Evolutionary conservation across 2,888 invertebrate genomes (phyloP).

Genomic region (Achlya flavicornis): DNA sequence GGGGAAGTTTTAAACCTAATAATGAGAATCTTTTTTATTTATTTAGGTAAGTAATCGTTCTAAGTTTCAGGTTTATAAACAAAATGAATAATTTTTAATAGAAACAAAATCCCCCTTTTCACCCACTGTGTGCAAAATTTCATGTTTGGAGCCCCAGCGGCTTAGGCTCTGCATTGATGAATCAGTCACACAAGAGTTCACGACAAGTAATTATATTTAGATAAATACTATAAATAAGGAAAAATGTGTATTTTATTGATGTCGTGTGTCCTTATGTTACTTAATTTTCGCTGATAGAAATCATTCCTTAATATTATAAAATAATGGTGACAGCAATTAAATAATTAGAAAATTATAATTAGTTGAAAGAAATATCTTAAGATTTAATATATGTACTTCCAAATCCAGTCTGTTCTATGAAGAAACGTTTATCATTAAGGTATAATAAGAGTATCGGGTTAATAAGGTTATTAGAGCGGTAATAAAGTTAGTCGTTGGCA

Average conservation of each 20-base stretch:
- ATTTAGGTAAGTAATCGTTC: too few species aligned
- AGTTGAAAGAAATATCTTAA: too few species aligned
- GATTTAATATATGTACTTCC: not conserved
- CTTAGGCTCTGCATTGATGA: too few species aligned
- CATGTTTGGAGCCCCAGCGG: too few species aligned
- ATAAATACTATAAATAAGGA: not conserved
- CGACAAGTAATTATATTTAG: not conserved
- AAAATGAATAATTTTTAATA: too few species aligned
- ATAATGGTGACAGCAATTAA: not conserved
- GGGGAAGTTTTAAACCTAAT: too few species aligned
- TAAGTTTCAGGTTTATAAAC: too few species aligned
- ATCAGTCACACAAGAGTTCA: too few species aligned
- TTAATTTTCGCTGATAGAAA: not conserved
- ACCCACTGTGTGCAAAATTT: too few species aligned
- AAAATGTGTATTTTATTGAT: not conserved
- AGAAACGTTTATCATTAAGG: not conserved
- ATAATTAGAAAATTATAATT: not conserved
- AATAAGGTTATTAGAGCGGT: slow-evolving; percentile 6
- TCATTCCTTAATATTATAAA: not conserved
- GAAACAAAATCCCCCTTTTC: too few species aligned
- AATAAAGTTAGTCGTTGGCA: slow-evolving; percentile 9
- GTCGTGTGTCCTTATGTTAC: not conserved
- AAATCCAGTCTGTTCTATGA: not conserved
- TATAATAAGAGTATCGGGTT: slow-evolving; percentile 5
- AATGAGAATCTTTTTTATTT: too few species aligned